Base-by-base conservation (phyloP, 2,113 vertebrate species). In the Equus quagga region DNA sequence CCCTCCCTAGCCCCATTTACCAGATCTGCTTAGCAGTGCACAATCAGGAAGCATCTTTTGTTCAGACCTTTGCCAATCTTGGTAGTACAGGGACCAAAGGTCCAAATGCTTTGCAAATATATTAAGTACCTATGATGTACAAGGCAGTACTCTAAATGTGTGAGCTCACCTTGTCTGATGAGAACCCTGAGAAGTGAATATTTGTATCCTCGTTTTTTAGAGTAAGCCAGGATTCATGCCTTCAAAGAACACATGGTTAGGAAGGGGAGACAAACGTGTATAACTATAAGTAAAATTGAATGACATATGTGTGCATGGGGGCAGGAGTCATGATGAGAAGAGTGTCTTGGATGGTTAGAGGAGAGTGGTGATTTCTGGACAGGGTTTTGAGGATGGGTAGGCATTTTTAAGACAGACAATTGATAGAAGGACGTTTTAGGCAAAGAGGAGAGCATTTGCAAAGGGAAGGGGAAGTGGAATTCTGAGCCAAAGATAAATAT, bases 381-480 rank as follows among this genome's bases (percentile, higher is more conserved):
- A 31, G 3, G 15, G 10, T 51, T 80, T 82, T 80, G 60, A 88
- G 44, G 51, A 18, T 26, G 15, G n/a, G 31, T 23, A 23, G 73
- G 12, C 58, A 78, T 69, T 82, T 92, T 78, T 64, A 41, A 72
- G 19, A 56, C 3, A 10, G 41, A 44, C 9, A 1, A 60, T 18
- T 65, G 51, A 31, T n/a, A 56, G 79, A 82, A 82, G 62, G 24
- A n/a, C 83, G 62, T 94, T 65, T 94, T 28, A 65, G 75, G 62
- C 78, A 96, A 93, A 70, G 76, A 84, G 51, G 76, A 62, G 12
- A 67, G 33, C 36, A 36, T 67, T 84, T 85, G 51, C 86, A 56
- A 76, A 81, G 82, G 46, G 24, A 88, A 92, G 82, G 44, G 90
- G 95, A 90, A 69, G 69, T 85, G 44, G 93, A 46, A 79, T 79